These are phyloP conservation scores for Chrysaora quinquecirrha DNA, from an alignment of 30 jellyfish, hydroid and myxozoan genomes.

Conservation along the genomic window DNA sequence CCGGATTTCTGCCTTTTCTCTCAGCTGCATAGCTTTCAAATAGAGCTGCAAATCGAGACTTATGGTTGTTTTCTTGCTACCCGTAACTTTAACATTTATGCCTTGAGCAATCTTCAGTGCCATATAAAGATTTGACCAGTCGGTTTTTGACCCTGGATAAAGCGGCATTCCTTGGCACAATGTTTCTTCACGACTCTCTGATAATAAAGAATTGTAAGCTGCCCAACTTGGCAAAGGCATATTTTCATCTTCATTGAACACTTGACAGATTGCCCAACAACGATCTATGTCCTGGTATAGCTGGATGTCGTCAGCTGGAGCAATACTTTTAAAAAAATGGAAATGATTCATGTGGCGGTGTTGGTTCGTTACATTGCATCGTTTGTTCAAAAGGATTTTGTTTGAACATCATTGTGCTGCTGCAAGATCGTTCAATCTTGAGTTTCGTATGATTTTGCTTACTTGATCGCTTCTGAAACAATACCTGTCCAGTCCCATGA, in stretches of 20 bases:
- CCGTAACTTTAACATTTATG: slow-evolving; percentile 20
- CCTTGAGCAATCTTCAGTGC: slow-evolving; percentile 32
- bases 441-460: background rate
- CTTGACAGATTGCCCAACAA: slow-evolving; percentile 9
- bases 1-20: slow-evolving; percentile 29
- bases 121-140: slow-evolving; percentile 12
- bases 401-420: background rate
- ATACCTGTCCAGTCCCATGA: slow-evolving; percentile 34
- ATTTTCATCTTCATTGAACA: background rate
- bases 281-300: slow-evolving; percentile 4
- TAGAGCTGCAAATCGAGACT: slow-evolving; percentile 36
- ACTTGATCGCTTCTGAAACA: slow-evolving; percentile 11
- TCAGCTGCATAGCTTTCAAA: slow-evolving; percentile 16
- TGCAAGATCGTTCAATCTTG: background rate
- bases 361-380: slow-evolving; percentile 2
- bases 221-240: slow-evolving; percentile 39
- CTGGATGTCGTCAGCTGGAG: background rate
- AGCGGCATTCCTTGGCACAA: slow-evolving; percentile 19
- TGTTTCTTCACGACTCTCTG: background rate
- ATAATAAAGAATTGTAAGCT: slow-evolving; percentile 22
- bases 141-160: slow-evolving; percentile 30
- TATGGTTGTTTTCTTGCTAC: slow-evolving; percentile 2
- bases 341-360: slow-evolving; percentile 19
- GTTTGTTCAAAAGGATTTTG: background rate
- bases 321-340: background rate